Base-by-base conservation (phyloP, 1,140 invertebrate species). In the Gryon sp. region DNA sequence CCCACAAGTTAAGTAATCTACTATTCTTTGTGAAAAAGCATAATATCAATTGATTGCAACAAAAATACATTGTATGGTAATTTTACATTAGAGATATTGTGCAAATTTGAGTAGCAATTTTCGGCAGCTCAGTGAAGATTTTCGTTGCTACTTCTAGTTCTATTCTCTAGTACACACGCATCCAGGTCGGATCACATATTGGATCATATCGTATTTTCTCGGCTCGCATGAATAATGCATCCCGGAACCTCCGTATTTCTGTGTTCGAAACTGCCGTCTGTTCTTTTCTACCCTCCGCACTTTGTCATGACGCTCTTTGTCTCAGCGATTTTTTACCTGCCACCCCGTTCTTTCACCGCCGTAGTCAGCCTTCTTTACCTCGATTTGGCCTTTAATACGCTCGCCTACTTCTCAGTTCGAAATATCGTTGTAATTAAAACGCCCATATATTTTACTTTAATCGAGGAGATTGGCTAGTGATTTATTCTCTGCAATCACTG, bases 121-220 rank as follows among this genome's bases (percentile, higher is more conserved):
- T 86, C 83, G 79, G 81, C 79, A 85, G 87, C 86, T 89, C 88
- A 89, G 83, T 63, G 45, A 79, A 72, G 78, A 81, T 68, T 82
- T 79, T 82, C 32, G 66, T 38, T 38, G 43, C n/a, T 65, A 65
- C 66, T 57, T 60, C 68, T 59, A 53, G 74, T 75, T 79, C 66
- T 57, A 41, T 76, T 45, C 55, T 46, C 20, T 50, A 66, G 57
- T 46, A 75, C 62, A 78, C 79, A 79, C 72, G 60, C 66, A 46
- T 20, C 40, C 48, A 76, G 66, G 34, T 50, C 70, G 74, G 41
- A 79, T 74, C 85, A 87, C 87, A 88, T 89, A 89, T 88, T 89
- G 87, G 87, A 88, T 87, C 87, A 88, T 88, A 87, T 87, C 87
- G 84, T 87, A 87, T 88, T 85, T 88, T 86, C 83, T 87, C 83